Evolutionary conservation across 2,797 vertebrate genomes (phyloP), one percentile per base, ranked within the genome.

Genomic region (Crenichthys baileyi): DNA sequence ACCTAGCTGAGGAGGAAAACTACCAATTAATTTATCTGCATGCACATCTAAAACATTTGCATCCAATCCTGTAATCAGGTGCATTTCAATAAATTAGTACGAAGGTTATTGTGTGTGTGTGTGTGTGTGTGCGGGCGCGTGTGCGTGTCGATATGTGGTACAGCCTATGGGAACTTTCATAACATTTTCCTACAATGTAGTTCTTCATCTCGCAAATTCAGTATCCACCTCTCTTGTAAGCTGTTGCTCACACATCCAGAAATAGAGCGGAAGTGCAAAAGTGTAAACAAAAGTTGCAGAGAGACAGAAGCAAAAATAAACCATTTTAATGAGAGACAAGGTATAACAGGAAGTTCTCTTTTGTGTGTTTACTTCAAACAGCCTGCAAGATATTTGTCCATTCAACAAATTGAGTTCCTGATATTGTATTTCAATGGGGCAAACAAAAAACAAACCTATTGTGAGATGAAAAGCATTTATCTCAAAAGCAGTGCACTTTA

Each of bases 261-360:
- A 85, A 90, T 77, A 90, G 77, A 79, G 26, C 68, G 63, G 60
- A 81, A 78, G 60, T 75, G 79, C 39, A 72, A 1, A 71, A 81
- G 79, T 80, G 71, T 67, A 85, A 92, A 88, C 79, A 85, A 85
- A 90, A 87, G 74, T 79, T 55, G 61, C 80, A 85, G 61, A 26
- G 24, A 78, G 58, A 81, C 75, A 48, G 73, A 78, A 72, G 86
- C 79, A 86, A 50, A 86, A 81, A 84, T 79, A 63, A 91, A 89
- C 82, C 26, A 76, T 77, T 73, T 85, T 75, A 87, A 70, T 79
- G 70, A 76, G 72, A 80, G 77, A 75, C 48, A 50, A 85, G 79
- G 68, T 78, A 82, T 82, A 94, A 93, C 94, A 95, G 93, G 92
- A 95, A 94, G 84, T 82, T 61, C 70, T 87, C 92, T 93, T 60